Evolutionary conservation across 2,888 invertebrate species (phyloP), one percentile per base, ranked within the genome.

Genomic region (Polylopha cassiicola): DNA sequence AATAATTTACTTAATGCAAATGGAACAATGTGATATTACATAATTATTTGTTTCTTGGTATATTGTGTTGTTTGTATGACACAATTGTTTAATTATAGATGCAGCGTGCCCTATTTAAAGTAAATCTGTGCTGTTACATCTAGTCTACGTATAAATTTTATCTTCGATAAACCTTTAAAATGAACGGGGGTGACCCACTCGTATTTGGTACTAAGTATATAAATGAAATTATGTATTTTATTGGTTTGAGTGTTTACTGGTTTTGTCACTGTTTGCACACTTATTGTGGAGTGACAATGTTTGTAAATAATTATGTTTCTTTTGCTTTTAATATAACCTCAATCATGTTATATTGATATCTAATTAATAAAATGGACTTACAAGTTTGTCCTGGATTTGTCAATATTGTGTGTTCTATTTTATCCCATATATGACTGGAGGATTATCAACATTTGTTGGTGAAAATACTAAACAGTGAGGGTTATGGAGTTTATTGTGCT

Each of bases 81-180:
- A 73, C 58, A 61, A 69, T 68, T 68, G 64, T 76, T 73, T 77
- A 81, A 78, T 85, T 85, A 77, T 84, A 85, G 84, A 71, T 63
- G 47, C 61, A 45, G 62, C 54, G 51, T 67, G 66, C 53, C 65
- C 73, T 68, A 66, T 63, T 61, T 59, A 53, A 57, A 51, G 44
- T 56, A 52, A 65, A 52, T 50, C 50, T 47, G 38, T 43, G 58
- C 53, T 47, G 55, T 62, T 65, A 53, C 63, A 55, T 44, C 43
- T 51, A 44, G 41, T 47, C 44, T 42, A 30, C 28, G 24, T 39
- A 44, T 38, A 24, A 44, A 18, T 22, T 31, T 18, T 16, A 11
- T 29, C 16, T 26, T 26, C 13, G 16, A 36, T 36, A 31, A 6
- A 21, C 13, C 3, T 11, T 23, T 10, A 61, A 55, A 50, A 63